Evolutionary conservation across 2,797 vertebrate species (phyloP), one percentile per base, ranked within the genome.

Genomic region (Urosaurus nigricauda): DNA sequence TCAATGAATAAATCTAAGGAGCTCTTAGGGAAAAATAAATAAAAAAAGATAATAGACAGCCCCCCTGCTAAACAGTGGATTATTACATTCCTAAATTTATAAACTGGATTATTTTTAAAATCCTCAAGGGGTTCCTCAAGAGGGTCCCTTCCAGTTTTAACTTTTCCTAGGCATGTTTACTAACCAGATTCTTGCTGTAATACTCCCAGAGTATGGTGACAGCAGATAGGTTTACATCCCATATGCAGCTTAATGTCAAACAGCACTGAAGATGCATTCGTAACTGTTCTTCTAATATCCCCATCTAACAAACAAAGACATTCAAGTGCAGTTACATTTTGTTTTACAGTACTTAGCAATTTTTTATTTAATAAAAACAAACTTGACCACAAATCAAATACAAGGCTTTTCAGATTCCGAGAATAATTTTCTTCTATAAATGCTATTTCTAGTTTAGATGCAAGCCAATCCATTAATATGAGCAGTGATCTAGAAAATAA

Each of bases 261-360:
- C 98, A 99, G 96, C 98, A 99, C 89, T 98, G 98, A 84, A 98
- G 97, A 87, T 98, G 97, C 98, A 99, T 98, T 91, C 99, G 96
- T 88, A 99, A 94, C 75, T 99, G 98, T 84, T 99, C 99, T 96
- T 99, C 99, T 91, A 96, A 91, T 71, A 97, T 82, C 84, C 92
- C 93, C 78, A 90, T 88, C 99, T 99, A 93, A 56, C 93, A 94
- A 91, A 5, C 21, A 86, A 87, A 91, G 0, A 92, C 81, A 88
- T 77, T 65, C n/a, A 88, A 91, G 83, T 24, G 47, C 60, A 87
- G 51, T 86, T 68, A 85, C 19, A 53, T 68, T 74, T 40, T 81
- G n/a, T 60, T 35, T 47, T 32, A n/a, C n/a, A n/a, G n/a, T n/a
- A 83, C 75, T 86, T 43, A 58, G 32, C 71, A 56, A 77, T 47